These are phyloP conservation scores for Neolamprologus toae DNA, from an alignment of 2,113 vertebrate species.

Conservation along the genomic window DNA sequence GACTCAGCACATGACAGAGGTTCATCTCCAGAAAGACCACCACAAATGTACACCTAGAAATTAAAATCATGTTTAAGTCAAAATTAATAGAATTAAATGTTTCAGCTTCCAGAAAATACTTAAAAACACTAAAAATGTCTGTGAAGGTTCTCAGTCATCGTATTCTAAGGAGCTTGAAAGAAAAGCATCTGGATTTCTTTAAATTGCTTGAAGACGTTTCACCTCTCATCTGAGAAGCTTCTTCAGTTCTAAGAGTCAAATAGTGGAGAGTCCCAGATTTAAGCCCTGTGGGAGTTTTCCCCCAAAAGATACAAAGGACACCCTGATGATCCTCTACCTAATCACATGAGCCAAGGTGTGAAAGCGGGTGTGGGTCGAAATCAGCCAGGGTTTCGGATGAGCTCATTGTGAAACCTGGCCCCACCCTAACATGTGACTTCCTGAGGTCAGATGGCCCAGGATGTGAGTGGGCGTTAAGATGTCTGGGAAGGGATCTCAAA, in stretches of 20 bases:
- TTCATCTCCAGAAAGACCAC: background rate
- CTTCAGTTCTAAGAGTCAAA: background rate
- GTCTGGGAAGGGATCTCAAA: fast-evolving
- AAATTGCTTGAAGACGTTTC: background rate
- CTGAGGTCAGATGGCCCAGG: background rate
- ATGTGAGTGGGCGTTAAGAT: fast-evolving
- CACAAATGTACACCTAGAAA: background rate
- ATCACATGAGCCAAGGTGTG: background rate
- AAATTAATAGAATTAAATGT: background rate
- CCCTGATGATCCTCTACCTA: background rate
- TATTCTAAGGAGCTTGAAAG: fast-evolving
- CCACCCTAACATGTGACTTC: fast-evolving
- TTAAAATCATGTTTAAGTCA: background rate
- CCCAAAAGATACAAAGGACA: fast-evolving
- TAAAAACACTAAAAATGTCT: background rate
- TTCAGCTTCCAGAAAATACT: background rate
- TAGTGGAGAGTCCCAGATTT: background rate
- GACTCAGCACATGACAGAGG: background rate
- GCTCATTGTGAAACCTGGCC: background rate
- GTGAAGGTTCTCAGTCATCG: background rate
- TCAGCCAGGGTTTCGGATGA: fast-evolving
- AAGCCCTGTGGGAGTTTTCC: background rate
- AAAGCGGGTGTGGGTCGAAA: fast-evolving
- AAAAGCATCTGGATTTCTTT: fast-evolving
- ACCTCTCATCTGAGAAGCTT: background rate